Conservation (phyloP, 35 echinoderm and acorn worm species). For the Ophioderma brevispina region DNA sequence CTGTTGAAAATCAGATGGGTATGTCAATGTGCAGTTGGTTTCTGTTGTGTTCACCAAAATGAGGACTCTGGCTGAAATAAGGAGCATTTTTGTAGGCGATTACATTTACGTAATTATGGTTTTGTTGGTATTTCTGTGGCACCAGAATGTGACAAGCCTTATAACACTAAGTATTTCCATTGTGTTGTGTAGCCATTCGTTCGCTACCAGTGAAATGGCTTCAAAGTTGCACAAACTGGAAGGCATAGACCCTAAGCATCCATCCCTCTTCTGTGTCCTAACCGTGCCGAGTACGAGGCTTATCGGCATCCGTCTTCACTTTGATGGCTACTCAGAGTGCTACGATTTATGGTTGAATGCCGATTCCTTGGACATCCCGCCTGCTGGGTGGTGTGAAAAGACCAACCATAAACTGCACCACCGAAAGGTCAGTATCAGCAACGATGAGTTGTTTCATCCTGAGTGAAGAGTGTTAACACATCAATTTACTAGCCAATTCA, state of each 20-base stretch:
- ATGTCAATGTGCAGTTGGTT: too few species aligned
- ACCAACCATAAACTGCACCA: conserved; percentile 79
- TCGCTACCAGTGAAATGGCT: conserved; percentile 78
- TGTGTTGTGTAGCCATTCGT: too few species aligned
- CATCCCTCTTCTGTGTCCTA: conserved; percentile 95
- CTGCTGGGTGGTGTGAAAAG: conserved; percentile 93
- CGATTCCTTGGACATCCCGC: conserved; percentile 86
- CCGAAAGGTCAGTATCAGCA: conserved; percentile 88
- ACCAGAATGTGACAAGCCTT: too few species aligned
- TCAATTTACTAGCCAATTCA: too few species aligned
- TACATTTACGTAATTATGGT: too few species aligned
- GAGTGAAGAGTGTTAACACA: background rate
- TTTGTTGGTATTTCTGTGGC: too few species aligned
- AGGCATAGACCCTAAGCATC: conserved; percentile 97
- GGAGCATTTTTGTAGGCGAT: too few species aligned
- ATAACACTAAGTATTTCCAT: too few species aligned
- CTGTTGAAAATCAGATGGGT: too few species aligned
- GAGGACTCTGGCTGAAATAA: too few species aligned
- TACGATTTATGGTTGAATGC: conserved; percentile 98
- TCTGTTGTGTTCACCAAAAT: too few species aligned
- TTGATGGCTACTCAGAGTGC: conserved; percentile 98
- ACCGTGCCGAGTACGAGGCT: conserved; percentile 72
- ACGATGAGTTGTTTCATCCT: too few species aligned
- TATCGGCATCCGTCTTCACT: conserved; percentile 85
- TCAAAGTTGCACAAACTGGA: conserved; percentile 92